Evolutionary conservation across 2,113 vertebrate genomes (phyloP).

Genomic region (Pandion haliaetus): DNA sequence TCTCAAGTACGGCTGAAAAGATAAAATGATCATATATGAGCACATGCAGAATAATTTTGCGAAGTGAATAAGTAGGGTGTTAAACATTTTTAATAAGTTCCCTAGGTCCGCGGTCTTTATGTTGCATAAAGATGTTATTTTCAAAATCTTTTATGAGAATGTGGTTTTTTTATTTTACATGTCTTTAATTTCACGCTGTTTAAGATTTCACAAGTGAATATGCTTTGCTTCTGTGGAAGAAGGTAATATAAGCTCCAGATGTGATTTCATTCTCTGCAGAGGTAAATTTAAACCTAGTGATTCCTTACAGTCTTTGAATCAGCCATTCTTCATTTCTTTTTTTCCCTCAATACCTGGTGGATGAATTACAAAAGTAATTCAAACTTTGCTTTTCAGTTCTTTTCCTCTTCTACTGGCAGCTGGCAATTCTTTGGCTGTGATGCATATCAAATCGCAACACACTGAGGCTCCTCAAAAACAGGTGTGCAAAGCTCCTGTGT

Average conservation of each 20-base stretch:
- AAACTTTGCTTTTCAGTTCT: neutral
- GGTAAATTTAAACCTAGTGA: slow-evolving; percentile 9
- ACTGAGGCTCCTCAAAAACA: neutral
- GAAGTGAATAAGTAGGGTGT: neutral
- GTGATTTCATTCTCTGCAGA: slow-evolving; percentile 8
- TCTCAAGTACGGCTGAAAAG: neutral
- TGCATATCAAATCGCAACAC: neutral
- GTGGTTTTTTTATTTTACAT: neutral
- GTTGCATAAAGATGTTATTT: neutral
- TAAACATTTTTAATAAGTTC: neutral
- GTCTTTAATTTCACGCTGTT: neutral
- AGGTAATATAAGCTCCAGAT: slow-evolving; percentile 38
- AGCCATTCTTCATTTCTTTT: neutral
- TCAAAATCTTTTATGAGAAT: neutral
- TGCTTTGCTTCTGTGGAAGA: slow-evolving; percentile 23
- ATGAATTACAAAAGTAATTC: neutral
- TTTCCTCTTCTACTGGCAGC: neutral
- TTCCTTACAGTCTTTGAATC: neutral
- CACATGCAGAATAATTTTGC: neutral
- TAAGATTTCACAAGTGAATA: slow-evolving; percentile 40
- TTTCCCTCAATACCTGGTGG: neutral
- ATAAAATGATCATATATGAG: neutral
- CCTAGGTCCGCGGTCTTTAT: neutral
- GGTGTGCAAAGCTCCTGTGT: accelerated
- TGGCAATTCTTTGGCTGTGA: neutral